Evolutionary conservation across 2,797 vertebrate genomes (phyloP).

Genomic region (Ctenochaetus hawaiiensis): DNA sequence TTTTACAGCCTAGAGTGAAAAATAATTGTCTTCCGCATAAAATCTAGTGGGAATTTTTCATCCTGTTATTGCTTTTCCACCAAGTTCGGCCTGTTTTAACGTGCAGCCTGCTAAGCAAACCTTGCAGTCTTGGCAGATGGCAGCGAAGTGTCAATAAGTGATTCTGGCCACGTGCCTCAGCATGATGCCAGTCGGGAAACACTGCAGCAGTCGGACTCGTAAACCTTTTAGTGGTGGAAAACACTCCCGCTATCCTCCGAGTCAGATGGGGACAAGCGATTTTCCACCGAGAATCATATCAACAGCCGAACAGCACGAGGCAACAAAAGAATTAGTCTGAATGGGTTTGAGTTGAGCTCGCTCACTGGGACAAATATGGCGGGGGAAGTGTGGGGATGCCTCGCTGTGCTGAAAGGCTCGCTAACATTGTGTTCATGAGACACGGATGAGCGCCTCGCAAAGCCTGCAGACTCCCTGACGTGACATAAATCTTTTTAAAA

Average conservation of each 20-base stretch:
- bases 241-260: conserved; percentile 52
- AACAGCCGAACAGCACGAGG: conserved; percentile 62
- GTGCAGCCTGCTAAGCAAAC: conserved; percentile 42
- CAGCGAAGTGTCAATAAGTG: conserved; percentile 63
- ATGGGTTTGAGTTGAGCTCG: conserved; percentile 60
- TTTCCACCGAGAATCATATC: conserved; percentile 70
- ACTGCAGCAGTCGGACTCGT: conserved; percentile 55
- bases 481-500: conserved; percentile 20
- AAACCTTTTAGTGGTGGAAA: conserved; percentile 70
- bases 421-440: conserved; percentile 15
- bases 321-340: conserved; percentile 54
- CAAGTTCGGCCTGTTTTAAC: conserved; percentile 35
- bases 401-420: conserved; percentile 11
- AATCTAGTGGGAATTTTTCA: conserved; percentile 31
- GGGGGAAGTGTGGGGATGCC: conserved; percentile 33
- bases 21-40: conserved; percentile 39
- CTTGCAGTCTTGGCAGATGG: conserved; percentile 66
- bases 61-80: conserved; percentile 38
- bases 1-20: not conserved
- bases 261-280: conserved; percentile 64
- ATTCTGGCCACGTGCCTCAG: conserved; percentile 66
- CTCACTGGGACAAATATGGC: conserved; percentile 62
- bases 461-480: conserved; percentile 26
- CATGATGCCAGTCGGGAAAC: conserved; percentile 24
- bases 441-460: conserved; percentile 7